Evolutionary conservation across 2,113 vertebrate species (phyloP).

Genomic region (Catharus bicknelli): DNA sequence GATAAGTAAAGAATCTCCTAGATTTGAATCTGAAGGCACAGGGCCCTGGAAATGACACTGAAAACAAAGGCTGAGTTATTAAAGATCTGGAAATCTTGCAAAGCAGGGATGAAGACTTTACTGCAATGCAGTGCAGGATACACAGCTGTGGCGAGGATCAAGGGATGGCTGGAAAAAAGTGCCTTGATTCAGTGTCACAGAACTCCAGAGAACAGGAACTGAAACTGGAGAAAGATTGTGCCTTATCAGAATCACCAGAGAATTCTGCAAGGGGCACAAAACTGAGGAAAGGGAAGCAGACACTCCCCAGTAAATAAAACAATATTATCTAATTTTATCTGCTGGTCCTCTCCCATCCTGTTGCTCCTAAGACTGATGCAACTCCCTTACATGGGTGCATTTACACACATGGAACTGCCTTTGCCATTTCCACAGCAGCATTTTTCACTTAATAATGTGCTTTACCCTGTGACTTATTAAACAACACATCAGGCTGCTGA

Average conservation of each 20-base stretch:
- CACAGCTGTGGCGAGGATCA: background rate
- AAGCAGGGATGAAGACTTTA: background rate
- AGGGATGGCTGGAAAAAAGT: background rate
- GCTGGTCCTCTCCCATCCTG: conserved; percentile 28
- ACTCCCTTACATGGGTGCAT: background rate
- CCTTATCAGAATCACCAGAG: background rate
- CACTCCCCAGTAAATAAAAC: background rate
- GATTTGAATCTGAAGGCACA: background rate
- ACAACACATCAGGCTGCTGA: conserved; percentile 26
- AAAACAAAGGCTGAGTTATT: conserved; percentile 21
- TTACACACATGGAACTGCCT: conserved; percentile 10
- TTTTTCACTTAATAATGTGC: conserved; percentile 54
- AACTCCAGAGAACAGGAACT: background rate
- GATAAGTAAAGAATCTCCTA: background rate
- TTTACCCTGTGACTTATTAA: conserved; percentile 59
- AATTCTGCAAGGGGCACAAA: background rate
- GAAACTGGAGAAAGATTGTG: conserved; percentile 14
- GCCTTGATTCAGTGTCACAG: background rate
- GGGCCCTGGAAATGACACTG: background rate
- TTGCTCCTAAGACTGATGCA: conserved; percentile 30
- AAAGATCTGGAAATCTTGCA: background rate
- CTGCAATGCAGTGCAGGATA: conserved; percentile 28
- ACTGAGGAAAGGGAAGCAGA: background rate
- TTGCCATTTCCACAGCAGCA: conserved; percentile 49
- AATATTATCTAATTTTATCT: background rate